Percentiles rank a stretch among this genome's conserved stretches.
These are phyloP conservation scores for Parascotia fuliginaria DNA, from an alignment of 2,888 invertebrate species.

Conservation along the genomic window DNA sequence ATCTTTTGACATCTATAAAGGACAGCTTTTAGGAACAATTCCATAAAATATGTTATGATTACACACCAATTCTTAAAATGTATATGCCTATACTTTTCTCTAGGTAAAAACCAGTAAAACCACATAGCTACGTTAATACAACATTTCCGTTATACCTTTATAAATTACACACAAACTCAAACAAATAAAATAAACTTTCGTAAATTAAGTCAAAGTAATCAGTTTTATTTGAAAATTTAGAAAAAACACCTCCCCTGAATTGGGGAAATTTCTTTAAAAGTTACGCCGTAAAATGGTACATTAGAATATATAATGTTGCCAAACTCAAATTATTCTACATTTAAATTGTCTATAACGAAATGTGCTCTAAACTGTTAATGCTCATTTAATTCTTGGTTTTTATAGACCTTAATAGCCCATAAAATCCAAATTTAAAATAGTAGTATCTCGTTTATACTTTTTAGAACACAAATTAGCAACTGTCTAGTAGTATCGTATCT, in stretches of 20 bases:
- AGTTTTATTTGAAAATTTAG: background rate
- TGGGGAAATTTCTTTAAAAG: slow-evolving; percentile 17
- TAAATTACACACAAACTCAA: background rate
- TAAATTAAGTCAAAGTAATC: background rate
- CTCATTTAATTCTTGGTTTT: background rate
- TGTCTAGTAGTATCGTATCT: background rate
- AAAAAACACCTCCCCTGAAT: background rate
- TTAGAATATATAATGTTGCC: slow-evolving; percentile 24
- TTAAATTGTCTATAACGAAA: slow-evolving; percentile 4
- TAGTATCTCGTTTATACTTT: background rate
- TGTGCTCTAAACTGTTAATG: background rate
- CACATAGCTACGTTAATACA: too few relatives aligned
- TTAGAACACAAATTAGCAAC: background rate
- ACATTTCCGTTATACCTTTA: background rate
- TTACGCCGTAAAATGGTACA: slow-evolving; percentile 35
- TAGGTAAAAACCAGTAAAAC: too few relatives aligned
- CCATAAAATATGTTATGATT: too few relatives aligned
- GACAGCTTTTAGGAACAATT: too few relatives aligned
- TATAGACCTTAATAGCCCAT: background rate
- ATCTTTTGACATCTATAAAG: too few relatives aligned
- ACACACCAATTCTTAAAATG: too few relatives aligned
- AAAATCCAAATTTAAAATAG: background rate
- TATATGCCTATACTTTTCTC: too few relatives aligned
- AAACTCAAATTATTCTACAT: slow-evolving; percentile 29
- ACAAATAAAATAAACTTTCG: background rate